Base-by-base conservation (phyloP, 2,113 vertebrate genomes). In the Neogale vison region DNA sequence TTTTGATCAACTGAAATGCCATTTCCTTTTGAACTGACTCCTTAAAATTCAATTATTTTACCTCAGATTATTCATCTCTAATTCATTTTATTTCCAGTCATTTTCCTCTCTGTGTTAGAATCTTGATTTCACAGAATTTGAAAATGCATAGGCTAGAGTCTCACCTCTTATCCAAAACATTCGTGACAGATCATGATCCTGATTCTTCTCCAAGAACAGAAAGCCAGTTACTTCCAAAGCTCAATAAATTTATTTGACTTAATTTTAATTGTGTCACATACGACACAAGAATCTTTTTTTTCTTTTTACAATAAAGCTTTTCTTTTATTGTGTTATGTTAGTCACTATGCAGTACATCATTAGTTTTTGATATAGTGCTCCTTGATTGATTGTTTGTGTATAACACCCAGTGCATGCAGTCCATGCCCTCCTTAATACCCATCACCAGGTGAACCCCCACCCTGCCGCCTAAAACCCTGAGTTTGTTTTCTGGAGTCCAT, bases 21-120 rank as follows among this genome's bases (percentile, higher is more conserved):
- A 57, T 57, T 95, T 94, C 80, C 23, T 95, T 42, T 83, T 83
- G 23, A 50, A 12, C 3, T 85, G 45, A 45, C 1, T 82, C 42
- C 71, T 94, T 65, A 72, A 74, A 90, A 96, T 76, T 39, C 81
- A 81, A 81, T 45, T 80, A 81, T 89, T 92, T 93, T 79, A 69
- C 45, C 86, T 84, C 9, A 52, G 14, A 61, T 93, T 92, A 34
- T 47, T 89, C 31, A 57, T 72, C 3, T 26, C n/a, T 93, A 15
- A 23, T 6, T 69, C 31, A 71, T 81, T 82, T 94, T 59, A 2
- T 69, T 94, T 42, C 7, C 34, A 57, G 20, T 90, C 23, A 21
- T 80, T 97, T 63, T 63, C 6, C 11, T 31, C 11, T 50, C 79
- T 63, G 1, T 39, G 10, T 89, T 59, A 83, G 18, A 86, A n/a